Evolutionary conservation across 2,888 invertebrate species (phyloP).

Genomic region (Escarpia spicata): DNA sequence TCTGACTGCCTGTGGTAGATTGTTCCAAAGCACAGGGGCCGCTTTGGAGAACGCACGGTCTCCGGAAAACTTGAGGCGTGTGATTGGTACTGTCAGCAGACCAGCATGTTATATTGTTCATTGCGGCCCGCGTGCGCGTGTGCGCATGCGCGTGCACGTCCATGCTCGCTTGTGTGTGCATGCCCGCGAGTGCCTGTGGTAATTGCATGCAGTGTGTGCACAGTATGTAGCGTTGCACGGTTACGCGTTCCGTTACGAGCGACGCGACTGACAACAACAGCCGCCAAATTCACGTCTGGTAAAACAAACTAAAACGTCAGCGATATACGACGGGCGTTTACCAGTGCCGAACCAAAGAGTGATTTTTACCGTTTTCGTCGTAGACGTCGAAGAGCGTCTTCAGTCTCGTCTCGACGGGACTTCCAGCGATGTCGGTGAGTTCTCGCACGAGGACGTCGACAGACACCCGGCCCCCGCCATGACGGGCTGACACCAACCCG

Average conservation of each 20-base stretch:
- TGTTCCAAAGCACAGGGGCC: no score
- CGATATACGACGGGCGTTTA: background rate
- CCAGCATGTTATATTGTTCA: background rate
- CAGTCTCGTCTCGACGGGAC: constrained; percentile 86
- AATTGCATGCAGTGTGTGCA: no score
- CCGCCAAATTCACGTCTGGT: background rate
- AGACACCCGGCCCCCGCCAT: constrained; percentile 89
- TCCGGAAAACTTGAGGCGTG: background rate
- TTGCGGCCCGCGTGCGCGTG: background rate
- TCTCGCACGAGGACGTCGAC: constrained; percentile 90
- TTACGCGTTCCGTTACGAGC: no score
- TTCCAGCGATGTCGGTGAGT: constrained; percentile 88
- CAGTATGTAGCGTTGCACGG: no score
- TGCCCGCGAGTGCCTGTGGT: no score
- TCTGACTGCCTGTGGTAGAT: no score
- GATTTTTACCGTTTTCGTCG: constrained; percentile 85
- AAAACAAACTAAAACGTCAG: background rate
- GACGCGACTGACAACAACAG: background rate
- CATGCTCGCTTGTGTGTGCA: no score
- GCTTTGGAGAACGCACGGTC: no score
- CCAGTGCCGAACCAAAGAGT: background rate
- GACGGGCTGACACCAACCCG: constrained; percentile 88
- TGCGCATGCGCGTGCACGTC: no score
- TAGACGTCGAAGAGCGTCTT: constrained; percentile 92
- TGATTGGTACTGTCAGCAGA: background rate